phyloP scores from a whole-genome alignment of 2,797 vertebrate species.

The Acomys russatus region DNA sequence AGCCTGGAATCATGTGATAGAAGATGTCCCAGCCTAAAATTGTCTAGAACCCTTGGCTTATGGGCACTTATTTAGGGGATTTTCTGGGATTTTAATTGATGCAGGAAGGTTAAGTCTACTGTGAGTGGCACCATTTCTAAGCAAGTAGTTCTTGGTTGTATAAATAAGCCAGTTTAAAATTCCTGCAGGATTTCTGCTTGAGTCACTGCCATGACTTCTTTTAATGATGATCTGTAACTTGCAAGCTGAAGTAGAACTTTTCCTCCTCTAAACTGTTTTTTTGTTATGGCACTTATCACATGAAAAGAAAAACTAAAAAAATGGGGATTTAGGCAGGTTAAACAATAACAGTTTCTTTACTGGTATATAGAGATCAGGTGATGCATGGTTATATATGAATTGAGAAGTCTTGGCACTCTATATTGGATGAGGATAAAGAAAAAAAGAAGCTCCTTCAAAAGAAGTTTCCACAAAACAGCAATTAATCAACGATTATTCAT shows the following conservation, averaged over 20 bases:
- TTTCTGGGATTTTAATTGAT: background rate
- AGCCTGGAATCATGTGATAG: background rate
- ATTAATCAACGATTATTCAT: background rate
- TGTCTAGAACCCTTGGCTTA: background rate
- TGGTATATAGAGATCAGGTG: background rate
- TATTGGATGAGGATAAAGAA: background rate
- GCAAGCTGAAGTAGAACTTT: background rate
- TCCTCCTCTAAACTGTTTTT: background rate
- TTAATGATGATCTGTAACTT: background rate
- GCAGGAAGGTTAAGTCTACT: background rate
- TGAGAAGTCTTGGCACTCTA: background rate
- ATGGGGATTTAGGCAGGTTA: background rate
- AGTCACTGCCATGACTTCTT: background rate
- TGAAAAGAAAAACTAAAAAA: background rate
- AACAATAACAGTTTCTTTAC: background rate
- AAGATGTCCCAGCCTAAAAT: background rate
- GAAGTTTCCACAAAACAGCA: background rate
- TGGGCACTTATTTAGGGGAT: background rate
- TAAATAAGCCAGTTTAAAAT: background rate
- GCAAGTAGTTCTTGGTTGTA: background rate
- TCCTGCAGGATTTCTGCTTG: background rate
- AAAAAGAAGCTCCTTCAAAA: background rate
- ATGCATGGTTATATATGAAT: background rate
- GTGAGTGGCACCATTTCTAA: background rate
- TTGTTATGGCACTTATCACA: background rate